These are phyloP conservation scores for Onychostoma macrolepis DNA, from an alignment of 2,113 vertebrate species.

Conservation along the genomic window DNA sequence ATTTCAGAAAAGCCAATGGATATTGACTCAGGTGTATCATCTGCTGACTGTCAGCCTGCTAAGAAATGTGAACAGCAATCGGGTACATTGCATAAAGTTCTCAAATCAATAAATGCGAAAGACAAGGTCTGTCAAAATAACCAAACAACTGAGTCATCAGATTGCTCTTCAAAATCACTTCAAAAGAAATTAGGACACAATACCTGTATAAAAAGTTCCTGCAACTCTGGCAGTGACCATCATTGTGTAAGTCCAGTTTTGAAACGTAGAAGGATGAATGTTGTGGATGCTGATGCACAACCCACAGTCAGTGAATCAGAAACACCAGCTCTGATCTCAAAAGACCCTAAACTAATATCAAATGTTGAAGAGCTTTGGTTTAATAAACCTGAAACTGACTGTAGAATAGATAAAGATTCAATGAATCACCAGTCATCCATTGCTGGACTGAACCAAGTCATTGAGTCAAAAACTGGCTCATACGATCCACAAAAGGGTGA, in stretches of 20 bases:
- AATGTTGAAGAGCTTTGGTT: background rate
- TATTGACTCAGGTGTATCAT: background rate
- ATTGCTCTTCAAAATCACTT: background rate
- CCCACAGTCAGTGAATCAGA: background rate
- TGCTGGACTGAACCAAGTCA: background rate
- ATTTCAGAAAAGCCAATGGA: conserved; percentile 30
- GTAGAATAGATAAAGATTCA: background rate
- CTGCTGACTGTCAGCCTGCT: background rate
- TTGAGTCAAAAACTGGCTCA: background rate
- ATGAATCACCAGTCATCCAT: background rate
- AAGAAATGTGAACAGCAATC: conserved; percentile 60
- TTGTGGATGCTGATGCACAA: background rate
- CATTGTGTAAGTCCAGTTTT: conserved; percentile 61
- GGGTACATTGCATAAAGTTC: conserved; percentile 71
- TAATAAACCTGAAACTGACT: background rate
- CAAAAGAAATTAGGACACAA: background rate
- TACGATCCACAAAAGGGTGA: background rate
- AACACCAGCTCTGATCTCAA: background rate
- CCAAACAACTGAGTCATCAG: background rate
- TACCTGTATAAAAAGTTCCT: background rate
- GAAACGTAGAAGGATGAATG: conserved; percentile 66
- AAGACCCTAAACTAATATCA: background rate
- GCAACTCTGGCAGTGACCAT: background rate
- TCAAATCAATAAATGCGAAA: conserved; percentile 71
- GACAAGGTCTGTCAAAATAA: conserved; percentile 38